Evolutionary conservation across 2,888 invertebrate species (phyloP).

Genomic region (Drosophila tripunctata): DNA sequence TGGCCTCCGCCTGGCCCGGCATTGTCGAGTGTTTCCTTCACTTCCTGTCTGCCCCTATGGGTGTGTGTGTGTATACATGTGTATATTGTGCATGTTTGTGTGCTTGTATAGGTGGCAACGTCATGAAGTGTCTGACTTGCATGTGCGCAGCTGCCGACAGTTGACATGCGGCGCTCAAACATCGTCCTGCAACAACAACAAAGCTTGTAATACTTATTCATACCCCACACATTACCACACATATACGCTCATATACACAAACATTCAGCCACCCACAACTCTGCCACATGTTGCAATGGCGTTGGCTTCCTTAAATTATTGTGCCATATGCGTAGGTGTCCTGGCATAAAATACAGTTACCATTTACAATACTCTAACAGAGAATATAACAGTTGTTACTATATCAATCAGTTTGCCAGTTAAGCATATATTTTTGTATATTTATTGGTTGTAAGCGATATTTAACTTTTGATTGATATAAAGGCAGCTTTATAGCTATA

Average conservation of each 20-base stretch:
- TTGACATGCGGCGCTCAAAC: constrained; percentile 70
- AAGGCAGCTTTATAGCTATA: too few species aligned
- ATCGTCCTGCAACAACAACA: constrained; percentile 45
- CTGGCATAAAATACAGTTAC: constrained; percentile 49
- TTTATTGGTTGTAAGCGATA: not conserved
- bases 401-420: not conserved
- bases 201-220: constrained; percentile 43
- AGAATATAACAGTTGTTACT: not conserved
- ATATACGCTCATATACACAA: not conserved
- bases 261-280: not conserved
- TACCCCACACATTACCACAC: constrained; percentile 27
- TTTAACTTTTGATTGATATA: not conserved
- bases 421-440: not conserved
- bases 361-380: constrained; percentile 34
- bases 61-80: not conserved
- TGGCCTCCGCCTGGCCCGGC: constrained; percentile 40
- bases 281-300: constrained; percentile 30
- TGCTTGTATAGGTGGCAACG: constrained; percentile 41
- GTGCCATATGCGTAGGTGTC: constrained; percentile 54
- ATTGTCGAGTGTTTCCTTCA: constrained; percentile 62
- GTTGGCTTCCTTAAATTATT: constrained; percentile 56
- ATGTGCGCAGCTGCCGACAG: constrained; percentile 73
- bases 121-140: constrained; percentile 72
- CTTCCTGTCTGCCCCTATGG: constrained; percentile 52
- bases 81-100: constrained; percentile 3